Base-by-base conservation (phyloP, 2,888 invertebrate species). In the Cosmia pyralina region DNA sequence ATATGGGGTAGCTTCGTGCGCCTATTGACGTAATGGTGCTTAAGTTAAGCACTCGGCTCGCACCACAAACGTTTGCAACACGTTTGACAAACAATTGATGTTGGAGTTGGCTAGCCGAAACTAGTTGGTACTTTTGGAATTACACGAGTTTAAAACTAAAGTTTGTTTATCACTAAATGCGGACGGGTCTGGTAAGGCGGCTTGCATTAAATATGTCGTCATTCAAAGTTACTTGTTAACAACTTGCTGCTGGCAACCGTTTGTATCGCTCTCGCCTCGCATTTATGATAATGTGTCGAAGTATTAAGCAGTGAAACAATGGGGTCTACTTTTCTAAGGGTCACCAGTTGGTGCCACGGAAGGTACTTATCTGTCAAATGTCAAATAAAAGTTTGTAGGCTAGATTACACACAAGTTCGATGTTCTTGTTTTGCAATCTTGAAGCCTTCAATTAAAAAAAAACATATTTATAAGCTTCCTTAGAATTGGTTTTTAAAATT, bases 121-220 rank as follows among this genome's bases (percentile, higher is more conserved):
- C 50, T 53, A 67, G 68, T 68, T 68, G 38, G 38, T 22, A 55
- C 50, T 10, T 13, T n/a, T 69, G 48, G 53, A 55, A 62, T 69
- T 53, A 62, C 50, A 76, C 13, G 55, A 69, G 76, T 75, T 75
- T 76, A 50, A 68, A 75, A 55, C 68, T 75, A 50, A 69, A 69
- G 62, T 63, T 75, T 46, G 44, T 59, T 46, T 59, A 41, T 46
- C 28, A 44, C 53, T 69, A 55, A 69, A 62, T 50, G 50, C 15
- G 55, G 34, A 10, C 6, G 44, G 66, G 10, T n/a, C 34, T n/a
- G 13, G 15, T 19, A 17, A 48, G 53, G 22, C 19, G n/a, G 69
- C 19, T 48, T 69, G 53, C 34, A 76, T 75, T 67, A 52, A 69
- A 55, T 69, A 69, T 60, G 55, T n/a, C 17, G 44, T 17, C 62